A percentile compares a stretch with the other conserved stretches of the same genome.
phyloP scores from a whole-genome alignment of 2,113 vertebrate genomes.

The Carollia perspicillata region DNA sequence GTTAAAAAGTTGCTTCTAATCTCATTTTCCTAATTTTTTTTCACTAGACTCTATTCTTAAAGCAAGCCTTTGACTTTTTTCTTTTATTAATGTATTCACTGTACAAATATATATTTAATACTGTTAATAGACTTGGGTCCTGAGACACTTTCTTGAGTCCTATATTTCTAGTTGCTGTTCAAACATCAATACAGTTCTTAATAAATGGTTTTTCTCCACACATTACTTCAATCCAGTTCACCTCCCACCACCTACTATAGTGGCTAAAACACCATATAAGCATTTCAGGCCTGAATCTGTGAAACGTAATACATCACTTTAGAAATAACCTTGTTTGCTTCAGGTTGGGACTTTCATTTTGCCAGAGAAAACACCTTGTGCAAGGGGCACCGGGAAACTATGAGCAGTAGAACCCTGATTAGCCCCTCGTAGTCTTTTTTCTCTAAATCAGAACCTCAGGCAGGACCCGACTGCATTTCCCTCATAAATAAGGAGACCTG shows the following conservation, averaged over 20 bases:
- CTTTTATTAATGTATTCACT: background rate
- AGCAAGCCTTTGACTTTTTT: background rate
- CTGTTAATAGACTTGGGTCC: background rate
- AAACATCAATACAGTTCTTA: slow-evolving; percentile 2
- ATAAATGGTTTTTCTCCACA: background rate
- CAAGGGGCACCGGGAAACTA: slow-evolving; percentile 21
- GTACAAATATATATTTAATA: background rate
- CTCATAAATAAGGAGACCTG: background rate
- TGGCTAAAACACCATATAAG: background rate
- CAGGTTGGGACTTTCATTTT: slow-evolving; percentile 27
- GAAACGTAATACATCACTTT: slow-evolving; percentile 33
- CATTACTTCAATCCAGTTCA: background rate
- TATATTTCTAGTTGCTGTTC: slow-evolving; percentile 28
- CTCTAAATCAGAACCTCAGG: slow-evolving; percentile 12
- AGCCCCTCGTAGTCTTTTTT: slow-evolving; percentile 31
- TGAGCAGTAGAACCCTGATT: slow-evolving; percentile 36
- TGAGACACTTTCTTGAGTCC: background rate
- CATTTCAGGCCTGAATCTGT: background rate
- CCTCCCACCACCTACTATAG: background rate
- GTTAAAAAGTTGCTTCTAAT: background rate
- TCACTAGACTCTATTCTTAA: background rate
- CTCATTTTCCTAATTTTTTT: background rate
- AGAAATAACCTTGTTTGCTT: background rate
- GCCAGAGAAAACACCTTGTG: background rate
- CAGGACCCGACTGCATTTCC: slow-evolving; percentile 33